Percentiles rank a stretch among this genome's conserved stretches.
phyloP scores from a whole-genome alignment of 2,113 vertebrate genomes.

The Calypte anna region DNA sequence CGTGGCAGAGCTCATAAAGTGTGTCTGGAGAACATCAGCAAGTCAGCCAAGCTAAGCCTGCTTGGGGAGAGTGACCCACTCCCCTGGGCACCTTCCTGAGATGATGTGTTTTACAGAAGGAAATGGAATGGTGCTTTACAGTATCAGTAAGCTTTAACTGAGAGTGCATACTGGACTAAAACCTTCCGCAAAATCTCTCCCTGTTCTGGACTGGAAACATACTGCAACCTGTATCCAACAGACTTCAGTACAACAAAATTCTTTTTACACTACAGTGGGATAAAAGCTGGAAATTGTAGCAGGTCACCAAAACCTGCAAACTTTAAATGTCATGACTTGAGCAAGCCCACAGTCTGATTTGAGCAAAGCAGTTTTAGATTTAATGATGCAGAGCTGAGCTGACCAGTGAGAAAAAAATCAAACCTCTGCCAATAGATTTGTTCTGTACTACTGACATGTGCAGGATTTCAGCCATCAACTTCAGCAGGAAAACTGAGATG shows the following conservation, averaged over 20 bases:
- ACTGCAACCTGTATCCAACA: not conserved
- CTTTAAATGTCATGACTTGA: not conserved
- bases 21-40: conserved; percentile 39
- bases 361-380: not conserved
- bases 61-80: not conserved
- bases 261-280: not conserved
- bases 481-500: not conserved
- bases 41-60: not conserved
- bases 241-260: not conserved
- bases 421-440: fast-evolving
- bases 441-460: not conserved
- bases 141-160: not conserved
- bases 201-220: not conserved
- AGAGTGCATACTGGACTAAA: not conserved
- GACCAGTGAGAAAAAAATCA: not conserved
- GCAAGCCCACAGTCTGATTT: not conserved
- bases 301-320: not conserved
- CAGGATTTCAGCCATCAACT: not conserved
- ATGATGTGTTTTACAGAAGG: not conserved
- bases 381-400: not conserved
- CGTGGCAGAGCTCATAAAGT: not conserved
- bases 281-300: not conserved
- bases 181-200: not conserved
- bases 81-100: fast-evolving
- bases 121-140: not conserved